Percentiles rank a stretch among this genome's conserved stretches.
Evolutionary conservation across 1,140 invertebrate species (phyloP).

Genomic region (Papilio xuthus): DNA sequence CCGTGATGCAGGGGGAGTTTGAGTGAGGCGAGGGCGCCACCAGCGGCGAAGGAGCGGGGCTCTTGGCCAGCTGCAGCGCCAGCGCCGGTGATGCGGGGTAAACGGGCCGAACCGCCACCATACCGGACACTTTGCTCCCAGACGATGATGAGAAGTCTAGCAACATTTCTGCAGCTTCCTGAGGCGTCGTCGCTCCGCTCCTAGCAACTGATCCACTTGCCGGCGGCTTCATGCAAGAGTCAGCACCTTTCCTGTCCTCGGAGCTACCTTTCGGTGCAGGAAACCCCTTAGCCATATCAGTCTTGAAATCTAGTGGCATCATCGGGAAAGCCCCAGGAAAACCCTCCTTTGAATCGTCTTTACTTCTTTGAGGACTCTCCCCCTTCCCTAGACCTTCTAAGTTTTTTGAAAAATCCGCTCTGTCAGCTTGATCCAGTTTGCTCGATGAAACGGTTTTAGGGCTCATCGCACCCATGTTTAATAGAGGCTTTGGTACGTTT

Average conservation of each 20-base stretch:
- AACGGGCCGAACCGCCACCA: constrained; percentile 81
- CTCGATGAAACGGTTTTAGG: constrained; percentile 65
- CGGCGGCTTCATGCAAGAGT: constrained; percentile 77
- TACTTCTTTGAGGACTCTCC: constrained; percentile 66
- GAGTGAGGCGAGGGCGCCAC: constrained; percentile 88
- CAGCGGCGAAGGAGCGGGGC: constrained; percentile 87
- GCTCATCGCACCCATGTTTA: constrained; percentile 73
- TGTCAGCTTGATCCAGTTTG: constrained; percentile 63
- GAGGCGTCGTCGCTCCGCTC: constrained; percentile 78
- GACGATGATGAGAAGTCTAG: constrained; percentile 85
- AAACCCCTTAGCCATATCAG: constrained; percentile 75
- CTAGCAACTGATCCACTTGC: constrained; percentile 66
- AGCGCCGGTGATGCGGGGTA: constrained; percentile 86
- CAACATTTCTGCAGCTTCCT: constrained; percentile 84
- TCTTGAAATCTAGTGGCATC: constrained; percentile 76
- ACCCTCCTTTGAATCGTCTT: constrained; percentile 70
- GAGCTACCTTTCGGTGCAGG: constrained; percentile 70
- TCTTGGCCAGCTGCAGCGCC: constrained; percentile 90
- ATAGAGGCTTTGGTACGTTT: constrained; percentile 73
- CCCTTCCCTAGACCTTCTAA: constrained; percentile 70
- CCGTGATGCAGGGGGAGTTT: constrained; percentile 90
- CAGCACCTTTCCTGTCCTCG: constrained; percentile 72
- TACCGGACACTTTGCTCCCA: constrained; percentile 75
- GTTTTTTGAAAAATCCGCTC: constrained; percentile 67
- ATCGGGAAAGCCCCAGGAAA: constrained; percentile 65